Base-by-base conservation (phyloP, 2,888 invertebrate genomes). In the Protonemura montana region DNA sequence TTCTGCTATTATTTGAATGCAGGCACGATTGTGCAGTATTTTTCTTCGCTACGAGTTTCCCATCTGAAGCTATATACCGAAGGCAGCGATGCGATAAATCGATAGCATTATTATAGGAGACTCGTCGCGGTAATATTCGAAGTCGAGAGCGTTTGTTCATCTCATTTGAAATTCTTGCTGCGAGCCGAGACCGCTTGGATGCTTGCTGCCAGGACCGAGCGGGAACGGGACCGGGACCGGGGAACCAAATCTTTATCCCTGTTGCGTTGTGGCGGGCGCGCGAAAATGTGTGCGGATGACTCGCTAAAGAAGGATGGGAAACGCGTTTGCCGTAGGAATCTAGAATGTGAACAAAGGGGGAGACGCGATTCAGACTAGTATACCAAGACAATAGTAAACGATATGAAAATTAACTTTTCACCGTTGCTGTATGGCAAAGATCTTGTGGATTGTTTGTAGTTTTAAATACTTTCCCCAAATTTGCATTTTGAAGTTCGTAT, bases 361-460 rank as follows among this genome's bases (percentile, higher is more conserved):
- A 27, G 59, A 27, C 26, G 59, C 59, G 13, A 5, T 10, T 21
- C 59, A 10, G 59, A 21, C 3, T 59, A 10, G 6, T 26, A 83
- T 42, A 7, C 26, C 2, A 84, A 84, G 59, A 84, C 84, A 84
- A 84, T 25, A 42, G 84, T 84, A 59, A 84, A 76, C 76, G 59
- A 84, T 84, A 76, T 84, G 84, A 59, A 59, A 76, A 84, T 84
- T 84, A 28, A 59, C n/a, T 84, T 84, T 84, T 41, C 59, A 59
- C 59, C 59, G 21, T 59, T 59, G 59, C 59, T 59, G 59, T 1
- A 59, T 59, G 13, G 59, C 59, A 7, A 21, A 21, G 59, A 59
- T 13, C 59, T 59, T 59, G 59, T 59, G 59, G 59, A 59, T 59
- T 59, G 59, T 41, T 7, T 41, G 21, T 59, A 59, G 59, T 59